phyloP scores from a whole-genome alignment of 2,888 invertebrate species.

The Ariolimax columbianus region DNA sequence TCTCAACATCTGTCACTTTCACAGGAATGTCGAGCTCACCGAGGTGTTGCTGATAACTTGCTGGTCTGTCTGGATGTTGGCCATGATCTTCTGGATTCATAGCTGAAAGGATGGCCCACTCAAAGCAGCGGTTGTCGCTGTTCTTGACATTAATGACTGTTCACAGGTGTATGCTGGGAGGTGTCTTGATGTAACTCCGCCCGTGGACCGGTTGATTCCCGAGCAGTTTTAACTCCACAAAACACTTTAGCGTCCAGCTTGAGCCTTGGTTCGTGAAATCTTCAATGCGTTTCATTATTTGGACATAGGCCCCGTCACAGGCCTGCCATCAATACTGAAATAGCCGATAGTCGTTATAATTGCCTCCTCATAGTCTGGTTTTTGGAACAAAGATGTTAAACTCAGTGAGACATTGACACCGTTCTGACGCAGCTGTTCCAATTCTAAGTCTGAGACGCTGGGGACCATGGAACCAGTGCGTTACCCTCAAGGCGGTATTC shows the following conservation, averaged over 20 bases:
- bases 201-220: neutral
- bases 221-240: neutral
- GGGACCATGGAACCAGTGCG: neutral
- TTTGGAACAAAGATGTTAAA: neutral
- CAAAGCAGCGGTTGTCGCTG: slow-evolving; percentile 7
- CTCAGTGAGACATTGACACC: neutral
- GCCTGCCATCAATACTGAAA: neutral
- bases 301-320: neutral
- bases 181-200: neutral
- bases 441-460: neutral
- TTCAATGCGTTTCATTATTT: neutral
- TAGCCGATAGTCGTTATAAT: neutral
- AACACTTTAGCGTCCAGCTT: neutral
- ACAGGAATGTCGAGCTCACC: slow-evolving; percentile 9
- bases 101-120: neutral
- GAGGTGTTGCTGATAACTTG: neutral
- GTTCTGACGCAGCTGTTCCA: neutral
- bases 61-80: neutral
- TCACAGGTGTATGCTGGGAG: neutral
- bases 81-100: neutral
- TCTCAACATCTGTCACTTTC: neutral
- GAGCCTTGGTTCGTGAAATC: neutral
- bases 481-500: neutral
- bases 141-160: neutral
- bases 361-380: neutral